Base-by-base conservation (phyloP, 1,140 invertebrate genomes). In the Pristionchus pacificus region DNA sequence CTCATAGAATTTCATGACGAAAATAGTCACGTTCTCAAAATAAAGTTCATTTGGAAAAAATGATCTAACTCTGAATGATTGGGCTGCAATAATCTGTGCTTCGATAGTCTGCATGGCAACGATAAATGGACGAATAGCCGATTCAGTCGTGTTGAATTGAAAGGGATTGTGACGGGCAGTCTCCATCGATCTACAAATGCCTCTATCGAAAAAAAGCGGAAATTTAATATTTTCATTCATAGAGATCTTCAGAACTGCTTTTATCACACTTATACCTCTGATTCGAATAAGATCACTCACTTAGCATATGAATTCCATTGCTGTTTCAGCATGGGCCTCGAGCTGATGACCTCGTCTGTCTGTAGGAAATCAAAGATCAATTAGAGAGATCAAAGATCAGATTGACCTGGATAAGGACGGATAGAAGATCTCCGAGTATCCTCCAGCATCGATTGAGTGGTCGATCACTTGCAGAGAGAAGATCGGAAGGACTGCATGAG, bases 51-150 rank as follows among this genome's bases (percentile, higher is more conserved):
- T 70, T 32, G 58, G 49, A 70, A 66, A 10, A 49, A 25, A 60
- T 15, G 70, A 70, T 69, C 74, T 78, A 83, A 89, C 89, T 83
- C 88, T 86, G 83, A 90, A 90, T 67, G 90, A 88, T 74, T 87
- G 86, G 14, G 88, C 89, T 65, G 87, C 86, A 25, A 91, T 81
- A 15, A 91, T 68, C 70, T 86, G 84, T 69, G 85, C 86, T 74
- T 91, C 89, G 6, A 92, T 79, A 70, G 88, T 87, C 74, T 87
- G 87, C 55, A 92, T 84, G 2, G 90, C 80, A 76, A 88, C 89
- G 77, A 91, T 89, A 77, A 92, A 88, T 2, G 86, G 88, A 31
- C 87, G 80, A 10, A 92, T 80, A 72, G 88, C 87, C 6, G 77
- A 85, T 60, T 86, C 79, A 1, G 87, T 80, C 29, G 89, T 84